Evolutionary conservation across 35 echinoderm and acorn worm genomes (phyloP), one percentile per base, ranked within the genome.

Genomic region (Holothuria glaberrima): DNA sequence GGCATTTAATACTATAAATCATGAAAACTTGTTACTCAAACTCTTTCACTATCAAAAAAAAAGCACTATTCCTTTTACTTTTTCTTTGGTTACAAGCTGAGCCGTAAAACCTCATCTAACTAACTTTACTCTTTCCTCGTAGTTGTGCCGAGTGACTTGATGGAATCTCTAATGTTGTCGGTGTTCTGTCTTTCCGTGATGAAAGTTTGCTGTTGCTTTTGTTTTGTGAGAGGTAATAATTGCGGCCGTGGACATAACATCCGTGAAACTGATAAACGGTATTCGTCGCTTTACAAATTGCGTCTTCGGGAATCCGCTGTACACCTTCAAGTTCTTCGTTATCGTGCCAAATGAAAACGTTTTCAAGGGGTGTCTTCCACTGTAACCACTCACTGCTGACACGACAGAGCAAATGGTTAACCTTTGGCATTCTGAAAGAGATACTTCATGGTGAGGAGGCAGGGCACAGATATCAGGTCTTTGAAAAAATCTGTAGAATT

Each of bases 391-490:
- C 89, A 14, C 29, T 17, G 4, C 75, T 80, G 13, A 80, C 26
- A n/a, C 22, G 75, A 84, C 7, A 73, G 44, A 72, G 60, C 44
- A 59, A 85, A 91, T 0, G 59, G 32, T 28, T 29, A 38, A 21
- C 75, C 33, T 0, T 59, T 44, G 41, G 27, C 16, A 25, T 24
- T 74, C 31, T 84, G n/a, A 36, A 91, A 83, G 3, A 86, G 80
- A 60, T 86, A 91, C 24, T 86, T 86, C 33, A 91, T 22, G 4
- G 91, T 87, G n/a, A n/a, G n/a, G 4, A 92, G 28, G 12, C 83
- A 82, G 2, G 91, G 91, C 14, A 92, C 90, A 17, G 90, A 92
- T 68, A 91, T 91, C 1, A 57, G 58, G 45, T 83, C 80, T 57
- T 91, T 91, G 22, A 91, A 86, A 27, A 68, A 18, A 50, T 90